Evolutionary conservation across 2,888 invertebrate species (phyloP).

Genomic region (Cosmia trapezina): DNA sequence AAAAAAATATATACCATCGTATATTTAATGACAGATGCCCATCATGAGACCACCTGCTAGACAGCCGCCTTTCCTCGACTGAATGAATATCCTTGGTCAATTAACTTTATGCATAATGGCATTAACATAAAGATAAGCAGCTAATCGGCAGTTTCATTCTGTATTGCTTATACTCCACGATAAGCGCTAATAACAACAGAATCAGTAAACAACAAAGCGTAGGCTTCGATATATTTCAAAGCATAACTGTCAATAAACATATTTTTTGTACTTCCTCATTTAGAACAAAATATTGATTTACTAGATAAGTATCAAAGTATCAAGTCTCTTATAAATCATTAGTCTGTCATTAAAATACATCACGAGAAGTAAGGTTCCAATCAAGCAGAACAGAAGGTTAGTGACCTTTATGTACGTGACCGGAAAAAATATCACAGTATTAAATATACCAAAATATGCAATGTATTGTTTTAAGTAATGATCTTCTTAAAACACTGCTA

Average conservation of each 20-base stretch:
- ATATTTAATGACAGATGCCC: not conserved
- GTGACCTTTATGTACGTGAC: slow-evolving; percentile 63
- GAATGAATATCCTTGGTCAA: slow-evolving; percentile 28
- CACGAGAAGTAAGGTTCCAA: slow-evolving; percentile 39
- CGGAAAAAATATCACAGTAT: slow-evolving; percentile 57
- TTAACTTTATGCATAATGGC: slow-evolving; percentile 9
- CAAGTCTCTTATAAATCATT: slow-evolving; percentile 20
- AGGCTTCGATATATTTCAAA: slow-evolving; percentile 8
- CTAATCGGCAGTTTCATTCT: slow-evolving; percentile 3
- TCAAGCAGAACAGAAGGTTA: slow-evolving; percentile 66
- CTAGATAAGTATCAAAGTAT: not conserved
- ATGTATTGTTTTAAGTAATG: slow-evolving; percentile 10
- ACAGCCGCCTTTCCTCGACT: not conserved
- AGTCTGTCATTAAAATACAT: slow-evolving; percentile 26
- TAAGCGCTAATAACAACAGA: slow-evolving; percentile 9
- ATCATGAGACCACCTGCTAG: not conserved
- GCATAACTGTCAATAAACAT: not conserved
- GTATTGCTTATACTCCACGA: slow-evolving; percentile 14
- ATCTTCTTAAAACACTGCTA: slow-evolving; percentile 22
- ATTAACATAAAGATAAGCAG: slow-evolving; percentile 11
- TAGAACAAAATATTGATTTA: not conserved
- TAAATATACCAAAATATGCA: slow-evolving; percentile 25
- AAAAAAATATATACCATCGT: not conserved
- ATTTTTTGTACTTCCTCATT: not conserved
- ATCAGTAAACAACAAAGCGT: slow-evolving; percentile 4